A percentile compares a stretch with the other conserved stretches of the same genome.
phyloP scores from a whole-genome alignment of 1,140 invertebrate species.

The Drosophila aff. region DNA sequence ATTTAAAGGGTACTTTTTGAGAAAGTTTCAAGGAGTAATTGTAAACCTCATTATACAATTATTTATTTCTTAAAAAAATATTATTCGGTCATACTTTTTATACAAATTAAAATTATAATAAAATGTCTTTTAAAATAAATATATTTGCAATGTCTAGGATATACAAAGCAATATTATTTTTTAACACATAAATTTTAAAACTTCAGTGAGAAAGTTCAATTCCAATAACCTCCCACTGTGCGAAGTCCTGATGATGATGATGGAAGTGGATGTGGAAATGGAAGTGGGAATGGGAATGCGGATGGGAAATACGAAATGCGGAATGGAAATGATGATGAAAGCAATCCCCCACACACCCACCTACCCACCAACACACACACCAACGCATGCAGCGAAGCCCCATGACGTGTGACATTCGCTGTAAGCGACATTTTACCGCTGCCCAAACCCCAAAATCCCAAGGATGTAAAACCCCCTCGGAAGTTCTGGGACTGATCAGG shows the following conservation, averaged over 20 bases:
- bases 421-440: slow-evolving; percentile 77
- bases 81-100: neutral
- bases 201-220: neutral
- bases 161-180: neutral
- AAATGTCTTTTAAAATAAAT: neutral
- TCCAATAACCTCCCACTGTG: neutral
- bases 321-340: slow-evolving; percentile 66
- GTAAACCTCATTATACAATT: too few relatives aligned
- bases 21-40: too few relatives aligned
- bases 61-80: too few relatives aligned
- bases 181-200: neutral
- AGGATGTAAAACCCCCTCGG: neutral
- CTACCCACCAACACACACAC: slow-evolving; percentile 24
- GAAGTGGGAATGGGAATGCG: slow-evolving; percentile 8
- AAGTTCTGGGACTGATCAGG: slow-evolving; percentile 65
- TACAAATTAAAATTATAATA: neutral
- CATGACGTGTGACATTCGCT: slow-evolving; percentile 80
- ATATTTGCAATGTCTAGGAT: neutral
- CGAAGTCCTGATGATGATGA: slow-evolving; percentile 18
- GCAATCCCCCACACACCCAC: slow-evolving; percentile 45
- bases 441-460: slow-evolving; percentile 20
- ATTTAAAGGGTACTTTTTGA: too few relatives aligned
- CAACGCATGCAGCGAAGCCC: slow-evolving; percentile 21
- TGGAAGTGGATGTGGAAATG: slow-evolving; percentile 31
- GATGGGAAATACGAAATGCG: slow-evolving; percentile 48